phyloP scores from a whole-genome alignment of 2,113 vertebrate genomes.

The Crotalus tigris region DNA sequence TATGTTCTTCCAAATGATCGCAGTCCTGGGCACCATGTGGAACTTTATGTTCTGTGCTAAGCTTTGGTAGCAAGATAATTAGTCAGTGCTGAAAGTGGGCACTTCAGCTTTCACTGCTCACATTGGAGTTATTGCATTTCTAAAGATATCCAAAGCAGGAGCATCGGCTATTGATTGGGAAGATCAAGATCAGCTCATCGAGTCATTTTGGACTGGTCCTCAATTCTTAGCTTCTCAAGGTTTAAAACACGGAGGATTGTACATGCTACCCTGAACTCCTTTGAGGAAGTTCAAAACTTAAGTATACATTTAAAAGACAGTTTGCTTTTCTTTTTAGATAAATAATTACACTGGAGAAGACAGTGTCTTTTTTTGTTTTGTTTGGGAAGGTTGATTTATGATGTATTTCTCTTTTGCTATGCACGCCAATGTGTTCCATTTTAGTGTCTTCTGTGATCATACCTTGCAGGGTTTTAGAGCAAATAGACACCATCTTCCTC shows the following conservation, averaged over 20 bases:
- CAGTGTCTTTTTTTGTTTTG: not conserved
- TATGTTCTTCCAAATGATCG: too few relatives aligned
- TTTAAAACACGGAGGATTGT: not conserved
- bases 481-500: not conserved
- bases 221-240: not conserved
- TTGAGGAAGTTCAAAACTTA: not conserved
- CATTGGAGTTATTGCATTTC: not conserved
- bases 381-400: not conserved
- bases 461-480: not conserved
- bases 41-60: too few relatives aligned
- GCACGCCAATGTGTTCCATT: not conserved
- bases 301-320: not conserved
- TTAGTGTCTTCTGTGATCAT: not conserved
- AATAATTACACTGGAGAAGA: not conserved
- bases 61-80: too few relatives aligned
- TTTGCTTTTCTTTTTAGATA: not conserved
- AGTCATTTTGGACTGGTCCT: not conserved
- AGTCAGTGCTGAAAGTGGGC: not conserved
- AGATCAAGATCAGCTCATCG: not conserved
- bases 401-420: not conserved
- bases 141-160: not conserved
- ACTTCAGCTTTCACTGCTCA: not conserved
- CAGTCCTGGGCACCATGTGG: too few relatives aligned
- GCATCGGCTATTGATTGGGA: not conserved
- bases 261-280: not conserved